These are phyloP conservation scores for Mesorhabditis spiculigera DNA, from an alignment of 2,888 invertebrate genomes.

Conservation along the genomic window DNA sequence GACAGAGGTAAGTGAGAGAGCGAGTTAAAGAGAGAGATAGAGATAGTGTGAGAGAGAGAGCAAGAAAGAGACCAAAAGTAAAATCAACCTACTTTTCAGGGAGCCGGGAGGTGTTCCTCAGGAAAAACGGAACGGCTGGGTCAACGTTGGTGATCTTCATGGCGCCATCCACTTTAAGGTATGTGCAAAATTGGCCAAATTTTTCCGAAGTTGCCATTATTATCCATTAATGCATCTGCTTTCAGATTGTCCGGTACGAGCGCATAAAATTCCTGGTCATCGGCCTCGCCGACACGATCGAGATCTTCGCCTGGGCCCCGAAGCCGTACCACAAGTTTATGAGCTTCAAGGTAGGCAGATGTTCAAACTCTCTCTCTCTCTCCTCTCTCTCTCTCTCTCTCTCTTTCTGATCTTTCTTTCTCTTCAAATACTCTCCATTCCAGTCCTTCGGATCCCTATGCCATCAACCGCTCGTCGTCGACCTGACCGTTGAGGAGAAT, in stretches of 20 bases:
- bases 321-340: conserved; percentile 99
- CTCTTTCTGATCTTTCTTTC: no score
- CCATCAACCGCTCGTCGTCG: conserved; percentile 87
- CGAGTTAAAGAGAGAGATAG: not conserved
- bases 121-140: conserved; percentile 95
- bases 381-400: not conserved
- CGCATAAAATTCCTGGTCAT: conserved; percentile 99
- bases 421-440: no score
- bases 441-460: conserved; percentile 68
- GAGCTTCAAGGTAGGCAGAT: conserved; percentile 80
- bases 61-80: no score
- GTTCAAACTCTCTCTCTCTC: not conserved
- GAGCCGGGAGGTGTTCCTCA: conserved; percentile 69
- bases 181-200: not conserved
- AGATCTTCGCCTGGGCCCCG: conserved; percentile 99
- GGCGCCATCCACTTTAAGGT: conserved; percentile 95
- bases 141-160: conserved; percentile 93
- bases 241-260: conserved; percentile 85
- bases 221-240: not conserved
- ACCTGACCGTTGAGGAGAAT: conserved; percentile 97
- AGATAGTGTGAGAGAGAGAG: not conserved
- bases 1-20: conserved; percentile 69
- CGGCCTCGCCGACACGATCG: conserved; percentile 95
- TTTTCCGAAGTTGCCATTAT: not conserved
- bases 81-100: no score